phyloP scores from a whole-genome alignment of 2,113 vertebrate species.

The Myrmecobius fasciatus region DNA sequence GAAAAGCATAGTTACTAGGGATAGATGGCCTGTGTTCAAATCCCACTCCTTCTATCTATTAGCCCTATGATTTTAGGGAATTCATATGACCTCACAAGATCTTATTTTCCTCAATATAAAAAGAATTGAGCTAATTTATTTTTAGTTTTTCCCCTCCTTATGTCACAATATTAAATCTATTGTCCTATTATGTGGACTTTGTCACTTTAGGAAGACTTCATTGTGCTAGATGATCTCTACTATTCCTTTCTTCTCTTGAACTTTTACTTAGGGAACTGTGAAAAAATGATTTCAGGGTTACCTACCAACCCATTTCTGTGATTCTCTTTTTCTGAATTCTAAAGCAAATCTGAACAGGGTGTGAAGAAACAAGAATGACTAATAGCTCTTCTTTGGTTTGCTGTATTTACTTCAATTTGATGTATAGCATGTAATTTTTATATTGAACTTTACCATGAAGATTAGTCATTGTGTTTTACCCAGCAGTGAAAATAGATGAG shows the following conservation, averaged over 20 bases:
- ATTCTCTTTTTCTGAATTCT: constrained; percentile 18
- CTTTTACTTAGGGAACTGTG: not conserved
- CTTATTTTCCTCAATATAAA: not conserved
- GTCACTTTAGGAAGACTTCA: not conserved
- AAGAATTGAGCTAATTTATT: not conserved
- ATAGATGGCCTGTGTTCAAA: not conserved
- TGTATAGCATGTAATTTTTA: constrained; percentile 6
- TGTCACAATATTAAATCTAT: not conserved
- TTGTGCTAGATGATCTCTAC: not conserved
- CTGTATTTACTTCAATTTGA: constrained; percentile 33
- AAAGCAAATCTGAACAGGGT: not conserved
- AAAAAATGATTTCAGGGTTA: not conserved
- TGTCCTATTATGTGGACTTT: not conserved
- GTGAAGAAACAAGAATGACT: not conserved
- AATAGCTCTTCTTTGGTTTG: not conserved
- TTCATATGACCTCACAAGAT: not conserved
- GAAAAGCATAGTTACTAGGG: not conserved
- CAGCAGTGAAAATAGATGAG: constrained; percentile 57
- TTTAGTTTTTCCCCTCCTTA: not conserved
- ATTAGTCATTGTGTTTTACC: constrained; percentile 45
- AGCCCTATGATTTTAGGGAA: not conserved
- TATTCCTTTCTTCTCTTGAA: not conserved
- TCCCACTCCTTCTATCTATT: not conserved
- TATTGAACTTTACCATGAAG: constrained; percentile 53
- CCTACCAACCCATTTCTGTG: not conserved